Evolutionary conservation across 2,888 invertebrate species (phyloP).

Genomic region (Fissipunctia ypsillon): DNA sequence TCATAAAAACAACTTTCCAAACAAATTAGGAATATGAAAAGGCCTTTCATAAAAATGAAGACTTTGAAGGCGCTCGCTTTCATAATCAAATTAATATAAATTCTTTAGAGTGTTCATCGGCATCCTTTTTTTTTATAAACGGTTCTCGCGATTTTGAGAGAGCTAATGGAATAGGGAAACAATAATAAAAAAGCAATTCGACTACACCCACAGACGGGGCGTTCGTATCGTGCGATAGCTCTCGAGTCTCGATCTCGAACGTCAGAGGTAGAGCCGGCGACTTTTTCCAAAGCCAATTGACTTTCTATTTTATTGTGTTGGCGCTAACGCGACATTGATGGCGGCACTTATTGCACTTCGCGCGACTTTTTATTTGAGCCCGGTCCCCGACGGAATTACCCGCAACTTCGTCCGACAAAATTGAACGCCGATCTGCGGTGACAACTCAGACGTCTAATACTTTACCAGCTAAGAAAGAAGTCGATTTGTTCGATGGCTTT

Average conservation of each 20-base stretch:
- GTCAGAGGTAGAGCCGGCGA: constrained; percentile 62
- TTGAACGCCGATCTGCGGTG: constrained; percentile 75
- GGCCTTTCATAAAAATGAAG: constrained; percentile 47
- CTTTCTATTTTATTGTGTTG: constrained; percentile 89
- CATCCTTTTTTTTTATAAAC: constrained; percentile 26
- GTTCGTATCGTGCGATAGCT: constrained; percentile 60
- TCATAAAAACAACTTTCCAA: constrained; percentile 64
- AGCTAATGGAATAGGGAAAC: constrained; percentile 60
- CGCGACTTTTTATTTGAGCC: constrained; percentile 81
- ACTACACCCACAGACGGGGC: constrained; percentile 53
- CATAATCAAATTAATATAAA: constrained; percentile 49
- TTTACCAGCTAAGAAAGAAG: constrained; percentile 58
- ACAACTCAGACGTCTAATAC: constrained; percentile 67
- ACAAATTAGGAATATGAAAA: constrained; percentile 49
- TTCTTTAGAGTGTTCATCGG: constrained; percentile 41
- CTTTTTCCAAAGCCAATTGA: constrained; percentile 80
- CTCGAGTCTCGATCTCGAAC: constrained; percentile 63
- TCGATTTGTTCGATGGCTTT: constrained; percentile 37
- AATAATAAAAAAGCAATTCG: constrained; percentile 63
- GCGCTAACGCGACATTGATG: constrained; percentile 88
- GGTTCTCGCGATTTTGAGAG: constrained; percentile 36
- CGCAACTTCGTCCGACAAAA: constrained; percentile 73
- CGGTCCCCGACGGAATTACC: constrained; percentile 75
- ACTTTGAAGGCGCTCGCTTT: constrained; percentile 38
- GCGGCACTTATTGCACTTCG: constrained; percentile 87